Conservation (phyloP, 2,113 vertebrate species). For the western clawed frog (Xenopus tropicalis) region DNA sequence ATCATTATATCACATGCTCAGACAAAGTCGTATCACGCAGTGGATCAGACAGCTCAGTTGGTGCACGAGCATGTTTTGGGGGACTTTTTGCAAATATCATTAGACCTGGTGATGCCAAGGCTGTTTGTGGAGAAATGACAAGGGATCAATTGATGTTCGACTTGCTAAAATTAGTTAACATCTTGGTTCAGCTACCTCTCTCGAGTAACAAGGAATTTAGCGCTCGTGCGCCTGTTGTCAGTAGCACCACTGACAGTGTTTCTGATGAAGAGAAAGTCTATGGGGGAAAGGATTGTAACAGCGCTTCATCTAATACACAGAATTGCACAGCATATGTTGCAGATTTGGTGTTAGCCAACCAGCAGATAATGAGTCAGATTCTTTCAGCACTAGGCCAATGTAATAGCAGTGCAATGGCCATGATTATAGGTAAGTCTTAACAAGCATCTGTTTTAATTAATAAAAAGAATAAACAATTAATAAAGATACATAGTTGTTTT, state of each 20-base stretch:
- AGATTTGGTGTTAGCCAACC: slow-evolving; percentile 93
- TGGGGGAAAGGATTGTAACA: slow-evolving; percentile 86
- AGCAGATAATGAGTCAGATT: slow-evolving; percentile 99
- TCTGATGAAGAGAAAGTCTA: slow-evolving; percentile 98
- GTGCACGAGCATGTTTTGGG: slow-evolving; percentile 92
- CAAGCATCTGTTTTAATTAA: not conserved
- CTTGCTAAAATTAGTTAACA: slow-evolving; percentile 91
- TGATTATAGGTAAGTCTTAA: slow-evolving; percentile 91
- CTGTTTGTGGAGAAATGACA: slow-evolving; percentile 93
- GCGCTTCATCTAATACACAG: slow-evolving; percentile 68
- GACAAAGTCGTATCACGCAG: slow-evolving; percentile 96
- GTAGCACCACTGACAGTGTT: slow-evolving; percentile 82
- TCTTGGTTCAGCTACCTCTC: slow-evolving; percentile 90
- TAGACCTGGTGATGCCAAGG: slow-evolving; percentile 96
- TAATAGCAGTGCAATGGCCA: slow-evolving; percentile 99
- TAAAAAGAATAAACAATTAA: too few relatives aligned
- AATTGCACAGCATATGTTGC: slow-evolving; percentile 85
- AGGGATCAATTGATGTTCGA: slow-evolving; percentile 98
- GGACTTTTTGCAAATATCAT: slow-evolving; percentile 97
- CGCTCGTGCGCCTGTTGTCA: slow-evolving; percentile 75
- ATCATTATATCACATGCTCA: slow-evolving; percentile 96
- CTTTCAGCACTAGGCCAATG: slow-evolving; percentile 93
- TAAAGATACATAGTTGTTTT: too few relatives aligned
- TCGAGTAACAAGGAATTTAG: slow-evolving; percentile 92
- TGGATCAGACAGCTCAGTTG: slow-evolving; percentile 92